Evolutionary conservation across 2,797 vertebrate species (phyloP).

Genomic region (Semotilus atromaculatus): DNA sequence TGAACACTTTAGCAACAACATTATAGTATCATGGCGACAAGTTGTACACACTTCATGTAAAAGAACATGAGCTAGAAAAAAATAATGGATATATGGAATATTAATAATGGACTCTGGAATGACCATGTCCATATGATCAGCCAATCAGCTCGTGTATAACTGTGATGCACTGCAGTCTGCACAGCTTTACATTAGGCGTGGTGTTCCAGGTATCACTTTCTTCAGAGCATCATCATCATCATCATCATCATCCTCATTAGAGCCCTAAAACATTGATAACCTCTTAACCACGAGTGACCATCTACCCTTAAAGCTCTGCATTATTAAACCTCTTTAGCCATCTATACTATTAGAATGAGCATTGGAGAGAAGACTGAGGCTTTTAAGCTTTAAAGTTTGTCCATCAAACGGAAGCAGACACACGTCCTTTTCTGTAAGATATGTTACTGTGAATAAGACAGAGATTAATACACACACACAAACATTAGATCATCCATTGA

Average conservation of each 20-base stretch:
- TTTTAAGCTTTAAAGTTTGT: constrained; percentile 64
- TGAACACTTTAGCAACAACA: neutral
- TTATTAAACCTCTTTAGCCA: constrained; percentile 66
- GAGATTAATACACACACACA: neutral
- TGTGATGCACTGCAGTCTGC: neutral
- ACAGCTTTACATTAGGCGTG: constrained; percentile 13
- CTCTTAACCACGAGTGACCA: constrained; percentile 44
- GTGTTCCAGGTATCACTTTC: constrained; percentile 45
- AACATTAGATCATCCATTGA: neutral
- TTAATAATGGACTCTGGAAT: neutral
- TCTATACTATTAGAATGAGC: constrained; percentile 53
- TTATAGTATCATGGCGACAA: neutral
- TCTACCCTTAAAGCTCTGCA: constrained; percentile 56
- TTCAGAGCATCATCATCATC: constrained; percentile 47
- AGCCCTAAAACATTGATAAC: constrained; percentile 64
- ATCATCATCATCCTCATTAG: constrained; percentile 41
- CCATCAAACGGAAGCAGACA: neutral
- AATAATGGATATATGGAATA: neutral
- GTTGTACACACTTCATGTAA: neutral
- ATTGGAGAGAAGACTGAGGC: constrained; percentile 53
- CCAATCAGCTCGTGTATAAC: neutral
- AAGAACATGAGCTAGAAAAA: neutral
- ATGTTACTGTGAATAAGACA: neutral
- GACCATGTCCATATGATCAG: neutral
- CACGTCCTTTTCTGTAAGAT: neutral